Base-by-base conservation (phyloP, 1,140 invertebrate species). In the Physella acuta region DNA sequence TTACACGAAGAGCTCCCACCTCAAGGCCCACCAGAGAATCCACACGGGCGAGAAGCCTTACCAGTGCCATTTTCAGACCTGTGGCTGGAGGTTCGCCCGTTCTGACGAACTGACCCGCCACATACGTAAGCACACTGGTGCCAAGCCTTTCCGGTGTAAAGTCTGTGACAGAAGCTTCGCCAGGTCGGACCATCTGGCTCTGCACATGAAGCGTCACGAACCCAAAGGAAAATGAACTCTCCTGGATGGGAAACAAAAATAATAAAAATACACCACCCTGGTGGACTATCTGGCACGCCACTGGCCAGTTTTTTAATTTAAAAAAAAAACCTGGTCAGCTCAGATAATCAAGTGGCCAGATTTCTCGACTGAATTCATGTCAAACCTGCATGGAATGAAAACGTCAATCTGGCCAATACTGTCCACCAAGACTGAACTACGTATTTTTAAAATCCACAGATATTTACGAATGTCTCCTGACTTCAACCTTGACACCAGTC, bases 1-100 rank as follows among this genome's bases (percentile, higher is more conserved):
- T 79, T 98, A 98, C 85, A 97, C 95, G 87, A 98, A 98, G 84
- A 96, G 94, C 64, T 97, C 94, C 4, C 95, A 98, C 85, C 87
- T 98, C 63, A 98, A 98, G 78, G 95, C 95, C 2, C 95, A 98
- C 86, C 92, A 92, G 62, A 88, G 95, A 66, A 94, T 93, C 0
- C 95, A 98, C 83, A 98, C 95, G 5, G 85, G 84, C 58, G 85
- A 87, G 70, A 86, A 87, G 65, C 85, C 85, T 5, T 86, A 86
- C 76, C 78, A 72, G 17, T 87, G 85, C 73, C 79, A 81, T 63
- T 86, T 85, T 73, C 78, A 79, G 26, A 81, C 72, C 30, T 99
- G 97, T 87, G 96, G 98, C 83, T 89, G 97, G 68, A 88, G 97
- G 58, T 99, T 99, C 85, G 98, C 95, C 3, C 89, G 97, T 55